Conservation (phyloP, 2,797 vertebrate species). For the Pangasius djambal region DNA sequence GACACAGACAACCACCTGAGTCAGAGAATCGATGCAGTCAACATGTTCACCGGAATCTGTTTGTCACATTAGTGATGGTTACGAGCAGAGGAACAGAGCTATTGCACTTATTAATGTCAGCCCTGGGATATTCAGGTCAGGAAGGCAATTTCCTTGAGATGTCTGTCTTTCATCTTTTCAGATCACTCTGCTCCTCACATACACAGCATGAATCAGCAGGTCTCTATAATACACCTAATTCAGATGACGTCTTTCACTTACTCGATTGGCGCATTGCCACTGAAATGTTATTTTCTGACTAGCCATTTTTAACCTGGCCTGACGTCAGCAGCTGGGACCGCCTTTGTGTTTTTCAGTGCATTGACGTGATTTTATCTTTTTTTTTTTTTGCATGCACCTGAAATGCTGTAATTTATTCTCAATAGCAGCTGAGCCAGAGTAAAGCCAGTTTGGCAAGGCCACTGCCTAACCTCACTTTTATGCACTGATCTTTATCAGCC, state of each 20-base stretch:
- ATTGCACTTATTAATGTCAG: slow-evolving; percentile 50
- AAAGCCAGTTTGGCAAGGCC: not conserved
- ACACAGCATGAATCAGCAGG: slow-evolving; percentile 48
- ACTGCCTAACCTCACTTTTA: not conserved
- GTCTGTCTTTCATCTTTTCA: slow-evolving; percentile 37
- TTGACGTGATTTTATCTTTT: not conserved
- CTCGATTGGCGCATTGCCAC: slow-evolving; percentile 19
- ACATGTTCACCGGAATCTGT: slow-evolving; percentile 45
- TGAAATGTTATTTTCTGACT: slow-evolving; percentile 36
- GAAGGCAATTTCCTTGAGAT: slow-evolving; percentile 49
- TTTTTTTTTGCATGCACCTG: not conserved
- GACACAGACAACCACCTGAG: slow-evolving; percentile 9
- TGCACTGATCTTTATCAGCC: not conserved
- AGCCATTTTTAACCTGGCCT: slow-evolving; percentile 39
- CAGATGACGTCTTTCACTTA: slow-evolving; percentile 43
- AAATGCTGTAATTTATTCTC: slow-evolving; percentile 14
- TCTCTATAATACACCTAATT: slow-evolving; percentile 45
- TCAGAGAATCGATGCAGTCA: slow-evolving; percentile 2
- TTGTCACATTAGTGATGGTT: slow-evolving; percentile 49
- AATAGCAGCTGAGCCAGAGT: not conserved
- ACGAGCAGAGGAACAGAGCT: slow-evolving; percentile 40
- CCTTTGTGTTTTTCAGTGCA: slow-evolving; percentile 18
- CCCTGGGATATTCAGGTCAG: slow-evolving; percentile 18
- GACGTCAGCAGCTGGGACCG: slow-evolving; percentile 30
- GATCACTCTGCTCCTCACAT: slow-evolving; percentile 6